phyloP scores from a whole-genome alignment of 2,888 invertebrate genomes.

The Bombylius major region DNA sequence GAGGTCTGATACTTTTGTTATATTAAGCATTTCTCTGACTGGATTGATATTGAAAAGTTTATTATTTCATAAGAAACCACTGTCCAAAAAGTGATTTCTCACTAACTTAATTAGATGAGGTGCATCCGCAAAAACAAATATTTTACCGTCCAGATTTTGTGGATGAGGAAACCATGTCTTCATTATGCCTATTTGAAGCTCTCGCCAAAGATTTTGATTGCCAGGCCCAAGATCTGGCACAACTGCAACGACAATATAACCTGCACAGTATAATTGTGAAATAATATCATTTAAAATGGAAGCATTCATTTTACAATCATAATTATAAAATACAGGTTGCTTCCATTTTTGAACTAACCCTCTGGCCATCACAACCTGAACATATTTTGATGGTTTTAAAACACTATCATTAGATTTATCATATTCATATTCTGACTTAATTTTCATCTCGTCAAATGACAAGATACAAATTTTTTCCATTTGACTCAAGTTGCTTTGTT shows the following conservation, averaged over 20 bases:
- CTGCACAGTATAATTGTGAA: no score
- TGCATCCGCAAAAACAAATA: no score
- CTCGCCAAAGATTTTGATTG: background rate
- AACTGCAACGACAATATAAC: no score
- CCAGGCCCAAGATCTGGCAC: conserved; percentile 13
- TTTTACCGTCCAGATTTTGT: background rate
- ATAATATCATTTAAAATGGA: no score
- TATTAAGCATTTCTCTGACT: no score
- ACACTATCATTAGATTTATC: conserved; percentile 2
- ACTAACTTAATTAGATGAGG: background rate
- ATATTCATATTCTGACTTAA: conserved; percentile 6
- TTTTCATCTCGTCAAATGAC: conserved; percentile 12
- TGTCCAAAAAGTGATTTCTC: background rate
- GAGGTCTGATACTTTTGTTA: no score
- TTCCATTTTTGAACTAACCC: conserved; percentile 11
- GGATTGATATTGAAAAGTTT: no score
- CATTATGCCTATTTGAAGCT: background rate
- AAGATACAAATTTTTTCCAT: conserved; percentile 11
- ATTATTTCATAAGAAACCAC: no score
- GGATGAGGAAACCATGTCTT: conserved; percentile 1
- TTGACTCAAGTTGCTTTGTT: conserved; percentile 1
- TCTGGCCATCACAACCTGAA: conserved; percentile 10
- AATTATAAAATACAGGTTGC: conserved; percentile 12
- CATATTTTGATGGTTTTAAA: conserved; percentile 4
- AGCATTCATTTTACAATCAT: conserved; percentile 9